Percentiles rank a stretch among this genome's conserved stretches.
These are phyloP conservation scores for Ochropleura leucogaster DNA, from an alignment of 2,888 invertebrate genomes.

Conservation along the genomic window DNA sequence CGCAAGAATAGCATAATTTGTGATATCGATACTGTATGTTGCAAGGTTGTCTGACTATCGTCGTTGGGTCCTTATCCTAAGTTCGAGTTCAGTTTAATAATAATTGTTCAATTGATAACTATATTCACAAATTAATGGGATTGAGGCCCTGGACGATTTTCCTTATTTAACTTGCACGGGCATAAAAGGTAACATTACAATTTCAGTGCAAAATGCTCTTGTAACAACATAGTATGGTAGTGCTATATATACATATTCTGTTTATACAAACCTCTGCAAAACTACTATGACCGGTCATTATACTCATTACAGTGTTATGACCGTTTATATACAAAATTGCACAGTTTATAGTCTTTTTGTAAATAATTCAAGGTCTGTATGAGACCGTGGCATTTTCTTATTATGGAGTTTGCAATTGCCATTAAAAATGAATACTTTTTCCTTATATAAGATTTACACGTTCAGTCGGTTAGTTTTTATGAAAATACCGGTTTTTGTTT, in stretches of 20 bases:
- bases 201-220: background rate
- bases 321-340: conserved; percentile 39
- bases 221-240: background rate
- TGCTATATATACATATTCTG: background rate
- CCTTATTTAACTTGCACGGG: conserved; percentile 27
- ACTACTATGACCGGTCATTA: background rate
- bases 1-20: conserved; percentile 14
- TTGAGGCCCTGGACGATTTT: conserved; percentile 26
- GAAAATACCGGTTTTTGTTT: background rate
- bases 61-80: conserved; percentile 38
- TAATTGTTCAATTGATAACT: background rate
- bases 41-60: conserved; percentile 36
- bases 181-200: conserved; percentile 9
- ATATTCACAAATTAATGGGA: conserved; percentile 4
- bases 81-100: conserved; percentile 48
- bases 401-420: background rate
- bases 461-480: background rate
- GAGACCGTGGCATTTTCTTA: conserved; percentile 32
- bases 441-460: background rate
- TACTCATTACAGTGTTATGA: background rate
- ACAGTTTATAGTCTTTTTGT: conserved; percentile 27
- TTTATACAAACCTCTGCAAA: background rate
- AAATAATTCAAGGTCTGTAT: conserved; percentile 32
- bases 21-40: background rate
- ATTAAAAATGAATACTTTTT: conserved; percentile 32